Evolutionary conservation across 2,797 vertebrate genomes (phyloP).

Genomic region (Lycodopsis pacificus): DNA sequence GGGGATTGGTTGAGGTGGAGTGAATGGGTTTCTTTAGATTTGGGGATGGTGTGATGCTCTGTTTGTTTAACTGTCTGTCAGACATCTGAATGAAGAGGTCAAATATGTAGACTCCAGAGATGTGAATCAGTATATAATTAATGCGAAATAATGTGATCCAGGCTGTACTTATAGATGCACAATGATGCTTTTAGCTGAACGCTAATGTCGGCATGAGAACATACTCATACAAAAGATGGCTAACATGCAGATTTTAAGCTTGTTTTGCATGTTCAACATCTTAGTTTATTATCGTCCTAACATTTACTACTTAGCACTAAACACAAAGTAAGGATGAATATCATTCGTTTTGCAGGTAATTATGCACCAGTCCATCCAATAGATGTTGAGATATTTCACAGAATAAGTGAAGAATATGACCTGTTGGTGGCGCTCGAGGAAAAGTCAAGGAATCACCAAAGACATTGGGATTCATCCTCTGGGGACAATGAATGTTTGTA

Average conservation of each 20-base stretch:
- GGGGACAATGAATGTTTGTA: not conserved
- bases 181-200: not conserved
- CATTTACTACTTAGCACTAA: not conserved
- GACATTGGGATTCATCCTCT: not conserved
- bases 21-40: constrained; percentile 67
- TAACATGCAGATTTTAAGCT: not conserved
- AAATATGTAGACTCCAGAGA: constrained; percentile 37
- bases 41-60: constrained; percentile 58
- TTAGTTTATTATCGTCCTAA: not conserved
- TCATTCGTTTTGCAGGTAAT: not conserved
- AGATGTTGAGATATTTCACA: not conserved
- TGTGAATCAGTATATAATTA: constrained; percentile 25
- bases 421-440: not conserved
- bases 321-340: not conserved
- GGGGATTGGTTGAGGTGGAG: constrained; percentile 61
- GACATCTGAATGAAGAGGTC: constrained; percentile 57
- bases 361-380: not conserved
- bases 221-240: not conserved
- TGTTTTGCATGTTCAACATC: not conserved
- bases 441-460: not conserved
- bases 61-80: constrained; percentile 74
- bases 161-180: not conserved
- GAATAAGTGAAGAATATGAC: not conserved
- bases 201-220: not conserved
- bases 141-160: constrained; percentile 2